phyloP scores from a whole-genome alignment of 2,797 vertebrate species.

The Mus caroli region DNA sequence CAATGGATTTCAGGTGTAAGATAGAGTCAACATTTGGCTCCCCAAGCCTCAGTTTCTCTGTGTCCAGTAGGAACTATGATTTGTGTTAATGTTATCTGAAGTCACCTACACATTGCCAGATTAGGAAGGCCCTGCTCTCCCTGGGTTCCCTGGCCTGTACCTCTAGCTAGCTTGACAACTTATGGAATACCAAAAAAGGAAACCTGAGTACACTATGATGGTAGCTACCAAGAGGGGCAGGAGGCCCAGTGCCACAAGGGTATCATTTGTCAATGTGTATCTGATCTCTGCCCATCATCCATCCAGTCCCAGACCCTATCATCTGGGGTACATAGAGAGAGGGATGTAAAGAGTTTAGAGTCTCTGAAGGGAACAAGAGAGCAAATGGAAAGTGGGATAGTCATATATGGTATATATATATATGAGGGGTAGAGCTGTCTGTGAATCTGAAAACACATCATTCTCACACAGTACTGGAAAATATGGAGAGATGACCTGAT shows the following conservation, averaged over 20 bases:
- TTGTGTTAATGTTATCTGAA: not conserved
- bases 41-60: not conserved
- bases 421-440: too few species aligned
- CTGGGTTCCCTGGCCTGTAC: not conserved
- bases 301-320: accelerated
- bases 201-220: accelerated
- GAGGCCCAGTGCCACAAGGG: accelerated
- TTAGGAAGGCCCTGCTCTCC: accelerated
- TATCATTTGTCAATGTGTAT: accelerated
- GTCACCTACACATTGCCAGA: not conserved
- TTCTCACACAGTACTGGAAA: not conserved
- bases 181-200: not conserved
- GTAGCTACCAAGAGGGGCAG: not conserved
- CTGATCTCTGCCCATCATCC: not conserved
- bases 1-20: not conserved
- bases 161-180: too few species aligned
- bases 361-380: not conserved
- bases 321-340: not conserved
- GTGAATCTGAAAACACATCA: accelerated
- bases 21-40: not conserved
- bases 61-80: accelerated
- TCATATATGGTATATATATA: not conserved
- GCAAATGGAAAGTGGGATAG: not conserved
- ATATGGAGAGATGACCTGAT: accelerated
- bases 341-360: not conserved